These are phyloP conservation scores for Cricetomys ansorgei DNA, from an alignment of 2,113 vertebrate species.

Conservation along the genomic window DNA sequence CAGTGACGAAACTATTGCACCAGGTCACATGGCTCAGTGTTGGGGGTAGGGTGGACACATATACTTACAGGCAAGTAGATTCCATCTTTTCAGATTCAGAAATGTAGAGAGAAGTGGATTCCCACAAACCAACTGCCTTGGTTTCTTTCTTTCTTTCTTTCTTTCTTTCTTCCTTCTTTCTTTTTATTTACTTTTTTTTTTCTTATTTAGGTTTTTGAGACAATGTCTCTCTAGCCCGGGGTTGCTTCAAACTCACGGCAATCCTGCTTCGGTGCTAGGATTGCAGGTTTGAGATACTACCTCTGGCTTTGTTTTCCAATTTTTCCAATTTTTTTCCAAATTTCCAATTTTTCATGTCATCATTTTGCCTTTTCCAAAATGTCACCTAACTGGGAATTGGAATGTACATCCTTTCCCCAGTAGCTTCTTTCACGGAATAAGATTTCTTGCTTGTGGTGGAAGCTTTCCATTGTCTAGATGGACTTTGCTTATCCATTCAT, in stretches of 20 bases:
- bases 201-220: neutral
- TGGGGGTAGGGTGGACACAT: rapidly evolving
- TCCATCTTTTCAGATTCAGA: neutral
- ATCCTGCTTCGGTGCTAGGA: too few species aligned
- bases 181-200: neutral
- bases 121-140: neutral
- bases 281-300: too few species aligned
- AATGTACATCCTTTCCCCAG: neutral
- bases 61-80: neutral
- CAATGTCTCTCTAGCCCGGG: too few species aligned
- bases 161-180: neutral
- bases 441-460: neutral
- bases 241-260: too few species aligned
- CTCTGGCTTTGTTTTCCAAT: too few species aligned
- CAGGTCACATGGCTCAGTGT: neutral
- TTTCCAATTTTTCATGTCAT: neutral
- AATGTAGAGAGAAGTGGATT: neutral
- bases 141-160: neutral
- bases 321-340: too few species aligned
- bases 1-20: neutral
- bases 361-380: neutral
- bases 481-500: neutral
- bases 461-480: neutral
- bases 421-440: neutral
- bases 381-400: neutral